These are phyloP conservation scores for Nilaparvata lugens DNA, from an alignment of 1,140 invertebrate genomes.

Conservation along the genomic window DNA sequence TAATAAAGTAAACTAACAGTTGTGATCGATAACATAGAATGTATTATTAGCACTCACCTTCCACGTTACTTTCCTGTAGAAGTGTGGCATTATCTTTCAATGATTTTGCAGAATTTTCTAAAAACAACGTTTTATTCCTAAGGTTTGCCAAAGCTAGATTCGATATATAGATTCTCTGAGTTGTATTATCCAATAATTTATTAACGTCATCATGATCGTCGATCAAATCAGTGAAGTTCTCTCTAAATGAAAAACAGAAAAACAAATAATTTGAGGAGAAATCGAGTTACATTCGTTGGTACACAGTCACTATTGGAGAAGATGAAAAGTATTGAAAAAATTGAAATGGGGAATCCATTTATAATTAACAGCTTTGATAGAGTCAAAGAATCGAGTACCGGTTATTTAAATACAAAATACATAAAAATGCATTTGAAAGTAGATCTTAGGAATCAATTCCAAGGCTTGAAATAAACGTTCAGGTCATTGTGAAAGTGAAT, in stretches of 20 bases:
- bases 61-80: conserved; percentile 88
- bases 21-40: not conserved
- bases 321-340: no score
- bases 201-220: conserved; percentile 50
- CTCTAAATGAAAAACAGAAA: conserved; percentile 30
- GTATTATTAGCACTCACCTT: conserved; percentile 43
- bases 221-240: conserved; percentile 40
- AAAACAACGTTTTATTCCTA: conserved; percentile 54
- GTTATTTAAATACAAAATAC: no score
- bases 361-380: no score
- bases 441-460: no score
- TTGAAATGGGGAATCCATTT: no score
- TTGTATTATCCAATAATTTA: conserved; percentile 60
- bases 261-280: conserved; percentile 15
- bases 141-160: conserved; percentile 68
- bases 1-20: not conserved
- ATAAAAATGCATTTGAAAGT: no score
- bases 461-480: no score
- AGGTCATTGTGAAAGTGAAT: no score
- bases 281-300: no score
- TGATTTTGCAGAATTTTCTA: conserved; percentile 62
- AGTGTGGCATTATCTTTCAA: conserved; percentile 80
- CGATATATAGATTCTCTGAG: conserved; percentile 64
- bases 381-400: no score
- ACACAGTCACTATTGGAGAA: no score